These are phyloP conservation scores for Drosophila sturtevanti DNA, from an alignment of 1,140 invertebrate genomes.

Conservation along the genomic window DNA sequence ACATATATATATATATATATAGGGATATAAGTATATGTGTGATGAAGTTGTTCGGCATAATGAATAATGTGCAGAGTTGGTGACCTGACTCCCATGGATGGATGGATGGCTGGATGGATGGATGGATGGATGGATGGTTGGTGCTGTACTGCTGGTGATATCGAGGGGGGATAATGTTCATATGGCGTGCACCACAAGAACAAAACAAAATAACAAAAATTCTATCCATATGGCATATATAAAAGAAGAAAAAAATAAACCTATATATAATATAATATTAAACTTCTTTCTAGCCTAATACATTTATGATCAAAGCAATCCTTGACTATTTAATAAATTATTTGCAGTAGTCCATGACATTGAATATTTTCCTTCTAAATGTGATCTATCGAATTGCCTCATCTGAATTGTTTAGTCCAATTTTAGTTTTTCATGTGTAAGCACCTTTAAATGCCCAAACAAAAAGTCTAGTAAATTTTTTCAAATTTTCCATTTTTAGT, in stretches of 20 bases:
- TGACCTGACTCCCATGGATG: constrained; percentile 2
- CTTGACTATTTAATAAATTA: neutral
- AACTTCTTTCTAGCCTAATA: neutral
- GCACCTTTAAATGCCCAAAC: neutral
- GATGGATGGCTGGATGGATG: too few relatives aligned
- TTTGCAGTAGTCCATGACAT: constrained; percentile 1
- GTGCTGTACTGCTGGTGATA: neutral
- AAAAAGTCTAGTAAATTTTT: too few relatives aligned
- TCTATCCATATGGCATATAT: constrained; percentile 41
- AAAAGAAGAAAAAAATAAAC: too few relatives aligned
- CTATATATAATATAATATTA: too few relatives aligned
- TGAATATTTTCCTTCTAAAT: neutral
- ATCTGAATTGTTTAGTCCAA: neutral
- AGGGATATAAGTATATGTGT: constrained; percentile 7
- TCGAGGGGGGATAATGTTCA: constrained; percentile 53
- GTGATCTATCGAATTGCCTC: neutral
- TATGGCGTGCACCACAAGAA: constrained; percentile 55
- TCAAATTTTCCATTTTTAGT: neutral
- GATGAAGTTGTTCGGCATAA: constrained; percentile 59
- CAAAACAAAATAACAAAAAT: neutral
- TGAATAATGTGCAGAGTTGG: constrained; percentile 65
- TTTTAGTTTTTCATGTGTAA: neutral
- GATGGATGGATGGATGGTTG: neutral
- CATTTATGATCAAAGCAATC: neutral
- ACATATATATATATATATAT: constrained; percentile 34